Percentiles rank a stretch among this genome's conserved stretches.
These are phyloP conservation scores for Apamea anceps DNA, from an alignment of 2,888 invertebrate species.

Conservation along the genomic window DNA sequence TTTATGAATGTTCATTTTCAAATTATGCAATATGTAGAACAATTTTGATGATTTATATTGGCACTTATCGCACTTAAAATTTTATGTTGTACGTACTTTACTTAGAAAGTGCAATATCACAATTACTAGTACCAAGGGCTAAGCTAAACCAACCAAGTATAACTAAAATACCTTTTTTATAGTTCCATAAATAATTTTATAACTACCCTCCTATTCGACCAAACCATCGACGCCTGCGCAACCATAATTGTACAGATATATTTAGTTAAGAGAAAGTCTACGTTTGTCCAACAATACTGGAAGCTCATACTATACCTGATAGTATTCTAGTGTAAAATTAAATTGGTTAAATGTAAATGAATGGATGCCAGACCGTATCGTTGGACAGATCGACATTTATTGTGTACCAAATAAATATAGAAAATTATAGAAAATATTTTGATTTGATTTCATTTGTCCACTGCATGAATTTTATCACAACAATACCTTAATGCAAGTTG, in stretches of 20 bases:
- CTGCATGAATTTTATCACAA: not conserved
- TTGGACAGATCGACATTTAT: slow-evolving; percentile 81
- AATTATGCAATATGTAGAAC: not conserved
- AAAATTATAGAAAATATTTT: slow-evolving; percentile 78
- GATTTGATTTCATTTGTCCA: slow-evolving; percentile 66
- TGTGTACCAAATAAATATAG: slow-evolving; percentile 88
- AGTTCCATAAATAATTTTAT: slow-evolving; percentile 12
- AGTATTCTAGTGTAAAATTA: slow-evolving; percentile 59
- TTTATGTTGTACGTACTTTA: not conserved
- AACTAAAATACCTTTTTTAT: not conserved
- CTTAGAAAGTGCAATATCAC: not conserved
- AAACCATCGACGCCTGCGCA: slow-evolving; percentile 67
- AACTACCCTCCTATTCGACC: slow-evolving; percentile 31
- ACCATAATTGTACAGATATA: slow-evolving; percentile 68
- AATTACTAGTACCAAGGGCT: not conserved
- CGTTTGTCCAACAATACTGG: slow-evolving; percentile 84
- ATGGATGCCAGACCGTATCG: slow-evolving; percentile 77
- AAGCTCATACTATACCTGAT: slow-evolving; percentile 60
- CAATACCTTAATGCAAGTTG: not conserved
- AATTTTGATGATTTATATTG: slow-evolving; percentile 14
- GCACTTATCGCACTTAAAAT: not conserved
- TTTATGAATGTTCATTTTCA: not conserved
- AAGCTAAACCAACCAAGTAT: slow-evolving; percentile 7
- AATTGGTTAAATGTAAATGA: slow-evolving; percentile 61
- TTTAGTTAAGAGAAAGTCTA: slow-evolving; percentile 68